Base-by-base conservation (phyloP, 2,888 invertebrate species). In the Drosophila birchii region DNA sequence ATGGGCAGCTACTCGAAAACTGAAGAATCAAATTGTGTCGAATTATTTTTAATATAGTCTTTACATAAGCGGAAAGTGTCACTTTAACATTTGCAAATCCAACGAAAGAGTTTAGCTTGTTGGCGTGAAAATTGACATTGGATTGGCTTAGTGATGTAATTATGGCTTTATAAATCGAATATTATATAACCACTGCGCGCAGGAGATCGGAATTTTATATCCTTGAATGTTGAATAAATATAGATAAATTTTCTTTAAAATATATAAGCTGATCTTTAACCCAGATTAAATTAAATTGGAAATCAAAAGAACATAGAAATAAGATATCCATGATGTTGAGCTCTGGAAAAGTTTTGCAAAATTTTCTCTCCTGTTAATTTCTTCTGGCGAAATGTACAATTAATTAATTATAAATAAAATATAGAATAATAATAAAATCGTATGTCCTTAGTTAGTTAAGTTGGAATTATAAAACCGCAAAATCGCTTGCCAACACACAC, bases 381-480 rank as follows among this genome's bases (percentile, higher is more conserved):
- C 26, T 26, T 26, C 5, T 26, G 5, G 26, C 26, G 5, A 26
- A 26, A 26, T 26, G 26, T 26, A 26, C 4, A 23, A 23, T 23
- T 3, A 23, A 23, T 23, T 23, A 26, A 26, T 26, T 5, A 26
- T 26, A 26, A 5, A 26, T 26, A 26, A 26, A 23, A 23, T 23
- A 23, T 23, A n/a, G n/a, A n/a, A 26, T 4, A 3, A 26, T 26
- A 26, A 26, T 26, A 26, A 26, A 26, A 26, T 26, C 4, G 5
- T 26, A 26, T 5, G 3, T 6, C 18, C 23, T 23, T 20, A 38
- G 36, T 23, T 47, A 14, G 16, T 8, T 32, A 55, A 47, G 55
- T 36, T 47, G 26, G 4, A 29, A 55, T 47, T 67, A 67, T 55
- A 20, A 67, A 38, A 26, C 66, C 66, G 9, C 53, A 64, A 64